Conservation (phyloP, 2,888 invertebrate species). For the Ceramica pisi region DNA sequence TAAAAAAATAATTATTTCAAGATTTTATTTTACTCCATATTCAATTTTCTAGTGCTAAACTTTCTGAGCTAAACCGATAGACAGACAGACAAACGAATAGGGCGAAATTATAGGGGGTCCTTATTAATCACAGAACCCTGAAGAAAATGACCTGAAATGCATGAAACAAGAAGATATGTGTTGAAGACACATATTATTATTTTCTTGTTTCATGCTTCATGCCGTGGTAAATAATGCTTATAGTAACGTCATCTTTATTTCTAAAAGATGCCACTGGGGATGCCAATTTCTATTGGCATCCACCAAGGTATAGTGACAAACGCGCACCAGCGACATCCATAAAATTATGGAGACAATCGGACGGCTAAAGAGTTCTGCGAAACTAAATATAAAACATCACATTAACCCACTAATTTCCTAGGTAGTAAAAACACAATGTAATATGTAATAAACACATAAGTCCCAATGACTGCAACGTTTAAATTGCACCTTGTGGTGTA, state of each 20-base stretch:
- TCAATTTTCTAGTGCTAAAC: too few species aligned
- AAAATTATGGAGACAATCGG: constrained; percentile 3
- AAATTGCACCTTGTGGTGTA: constrained; percentile 14
- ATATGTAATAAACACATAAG: constrained; percentile 30
- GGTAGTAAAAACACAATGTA: constrained; percentile 18
- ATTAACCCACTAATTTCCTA: constrained; percentile 1
- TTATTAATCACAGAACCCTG: too few species aligned
- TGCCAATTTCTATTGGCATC: neutral
- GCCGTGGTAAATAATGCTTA: neutral
- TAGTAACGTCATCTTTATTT: too few species aligned
- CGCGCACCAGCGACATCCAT: neutral
- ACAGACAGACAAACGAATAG: too few species aligned
- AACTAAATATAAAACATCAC: neutral
- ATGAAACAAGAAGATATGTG: neutral
- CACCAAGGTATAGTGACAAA: neutral
- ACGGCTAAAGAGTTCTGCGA: neutral
- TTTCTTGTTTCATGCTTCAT: too few species aligned
- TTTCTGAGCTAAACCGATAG: too few species aligned
- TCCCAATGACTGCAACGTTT: constrained; percentile 18
- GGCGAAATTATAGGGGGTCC: too few species aligned
- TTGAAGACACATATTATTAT: too few species aligned
- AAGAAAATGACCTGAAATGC: neutral
- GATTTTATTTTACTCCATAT: too few species aligned
- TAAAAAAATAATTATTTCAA: too few species aligned
- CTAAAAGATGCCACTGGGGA: neutral